These are phyloP conservation scores for Patiria pectinifera DNA, from an alignment of 53 echinoderm and acorn worm species.

Conservation along the genomic window DNA sequence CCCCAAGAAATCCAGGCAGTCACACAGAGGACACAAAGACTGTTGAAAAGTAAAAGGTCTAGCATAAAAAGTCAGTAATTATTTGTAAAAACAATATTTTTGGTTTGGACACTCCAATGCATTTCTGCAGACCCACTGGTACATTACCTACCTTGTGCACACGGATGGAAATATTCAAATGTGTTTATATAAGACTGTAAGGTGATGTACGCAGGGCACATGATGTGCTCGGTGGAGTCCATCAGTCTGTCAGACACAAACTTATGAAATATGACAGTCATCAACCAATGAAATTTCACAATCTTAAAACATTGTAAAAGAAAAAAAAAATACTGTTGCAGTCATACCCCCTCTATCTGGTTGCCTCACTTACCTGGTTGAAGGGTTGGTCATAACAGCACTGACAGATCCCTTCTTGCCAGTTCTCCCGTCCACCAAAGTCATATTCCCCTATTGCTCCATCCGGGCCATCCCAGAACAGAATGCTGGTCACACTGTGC, in stretches of 20 bases:
- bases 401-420: slow-evolving; percentile 54
- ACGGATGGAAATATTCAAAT: too few species aligned
- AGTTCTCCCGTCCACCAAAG: slow-evolving; percentile 13
- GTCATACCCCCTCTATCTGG: too few species aligned
- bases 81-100: not conserved
- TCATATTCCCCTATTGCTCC: slow-evolving; percentile 61
- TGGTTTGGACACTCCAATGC: not conserved
- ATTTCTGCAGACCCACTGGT: not conserved
- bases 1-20: slow-evolving; percentile 20
- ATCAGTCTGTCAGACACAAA: too few species aligned
- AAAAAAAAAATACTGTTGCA: not conserved
- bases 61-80: not conserved
- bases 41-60: not conserved
- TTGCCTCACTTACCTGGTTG: slow-evolving; percentile 36
- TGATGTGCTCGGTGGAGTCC: too few species aligned
- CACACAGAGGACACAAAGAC: slow-evolving; percentile 25
- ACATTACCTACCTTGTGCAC: too few species aligned
- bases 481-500: slow-evolving; percentile 61
- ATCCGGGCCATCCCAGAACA: slow-evolving; percentile 72
- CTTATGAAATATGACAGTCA: too few species aligned
- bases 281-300: too few species aligned
- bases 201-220: too few species aligned
- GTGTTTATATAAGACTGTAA: too few species aligned
- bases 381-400: slow-evolving; percentile 58
- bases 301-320: too few species aligned